Conservation (phyloP, 2,113 vertebrate species). For the Miniopterus natalensis region DNA sequence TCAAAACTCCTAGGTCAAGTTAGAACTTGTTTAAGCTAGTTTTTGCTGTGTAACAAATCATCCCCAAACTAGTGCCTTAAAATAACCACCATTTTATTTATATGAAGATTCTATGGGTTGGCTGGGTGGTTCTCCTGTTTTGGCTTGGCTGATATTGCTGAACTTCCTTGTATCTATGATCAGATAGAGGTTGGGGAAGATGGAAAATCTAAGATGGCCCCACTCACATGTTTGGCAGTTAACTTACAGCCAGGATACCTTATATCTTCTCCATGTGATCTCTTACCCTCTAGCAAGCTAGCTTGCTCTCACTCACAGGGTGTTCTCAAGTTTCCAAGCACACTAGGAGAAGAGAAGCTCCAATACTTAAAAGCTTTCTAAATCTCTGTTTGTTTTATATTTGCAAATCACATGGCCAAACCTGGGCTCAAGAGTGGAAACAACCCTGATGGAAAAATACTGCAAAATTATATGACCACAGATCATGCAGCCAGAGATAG, state of each 20-base stretch:
- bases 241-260: not conserved
- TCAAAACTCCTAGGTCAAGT: not conserved
- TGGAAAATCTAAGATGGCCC: not conserved
- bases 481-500: not conserved
- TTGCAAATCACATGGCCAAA: not conserved
- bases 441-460: not conserved
- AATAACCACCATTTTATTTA: not conserved
- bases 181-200: not conserved
- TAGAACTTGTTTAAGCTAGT: not conserved
- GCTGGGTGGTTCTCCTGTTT: not conserved
- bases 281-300: not conserved
- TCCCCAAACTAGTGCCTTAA: not conserved
- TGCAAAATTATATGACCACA: not conserved
- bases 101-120: not conserved
- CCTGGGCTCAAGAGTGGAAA: not conserved
- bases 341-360: not conserved
- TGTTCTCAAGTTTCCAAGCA: not conserved
- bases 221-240: not conserved
- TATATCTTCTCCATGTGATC: not conserved
- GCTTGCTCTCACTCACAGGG: not conserved
- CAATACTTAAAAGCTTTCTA: not conserved
- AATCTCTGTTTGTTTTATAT: constrained; percentile 20
- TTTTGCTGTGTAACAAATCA: constrained; percentile 1
- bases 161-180: not conserved
- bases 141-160: not conserved